Evolutionary conservation across 1,140 invertebrate species (phyloP).

Genomic region (Myzus persicae): DNA sequence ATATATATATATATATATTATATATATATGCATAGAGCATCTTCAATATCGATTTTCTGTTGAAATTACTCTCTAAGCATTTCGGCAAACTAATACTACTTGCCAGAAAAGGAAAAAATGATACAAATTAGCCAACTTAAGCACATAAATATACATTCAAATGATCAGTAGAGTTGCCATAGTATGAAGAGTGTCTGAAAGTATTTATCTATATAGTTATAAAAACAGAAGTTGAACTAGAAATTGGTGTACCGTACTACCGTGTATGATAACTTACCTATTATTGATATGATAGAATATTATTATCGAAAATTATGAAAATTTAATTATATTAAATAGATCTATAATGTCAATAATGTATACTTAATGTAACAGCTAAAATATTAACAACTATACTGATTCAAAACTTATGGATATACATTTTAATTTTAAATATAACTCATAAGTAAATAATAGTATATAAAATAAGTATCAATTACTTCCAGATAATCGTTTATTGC

Average conservation of each 20-base stretch:
- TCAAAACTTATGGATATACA: too few relatives aligned
- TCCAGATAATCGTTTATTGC: not conserved
- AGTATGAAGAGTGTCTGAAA: not conserved
- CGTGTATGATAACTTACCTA: too few relatives aligned
- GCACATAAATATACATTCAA: not conserved
- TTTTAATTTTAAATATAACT: too few relatives aligned
- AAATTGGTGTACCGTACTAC: not conserved
- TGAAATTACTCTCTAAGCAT: conserved; percentile 2
- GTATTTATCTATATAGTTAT: not conserved
- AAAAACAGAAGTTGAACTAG: not conserved
- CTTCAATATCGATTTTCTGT: conserved; percentile 6
- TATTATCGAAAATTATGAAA: too few relatives aligned
- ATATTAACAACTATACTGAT: too few relatives aligned
- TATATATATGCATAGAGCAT: too few relatives aligned
- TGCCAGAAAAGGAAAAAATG: not conserved
- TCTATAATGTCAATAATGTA: too few relatives aligned
- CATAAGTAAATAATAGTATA: not conserved
- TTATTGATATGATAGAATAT: not conserved
- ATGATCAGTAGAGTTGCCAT: not conserved
- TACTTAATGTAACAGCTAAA: too few relatives aligned
- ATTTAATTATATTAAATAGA: too few relatives aligned
- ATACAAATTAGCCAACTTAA: not conserved
- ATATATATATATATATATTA: too few relatives aligned
- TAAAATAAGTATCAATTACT: not conserved
- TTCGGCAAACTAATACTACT: not conserved